phyloP scores from a whole-genome alignment of 2,113 vertebrate species.

The Camelus bactrianus region DNA sequence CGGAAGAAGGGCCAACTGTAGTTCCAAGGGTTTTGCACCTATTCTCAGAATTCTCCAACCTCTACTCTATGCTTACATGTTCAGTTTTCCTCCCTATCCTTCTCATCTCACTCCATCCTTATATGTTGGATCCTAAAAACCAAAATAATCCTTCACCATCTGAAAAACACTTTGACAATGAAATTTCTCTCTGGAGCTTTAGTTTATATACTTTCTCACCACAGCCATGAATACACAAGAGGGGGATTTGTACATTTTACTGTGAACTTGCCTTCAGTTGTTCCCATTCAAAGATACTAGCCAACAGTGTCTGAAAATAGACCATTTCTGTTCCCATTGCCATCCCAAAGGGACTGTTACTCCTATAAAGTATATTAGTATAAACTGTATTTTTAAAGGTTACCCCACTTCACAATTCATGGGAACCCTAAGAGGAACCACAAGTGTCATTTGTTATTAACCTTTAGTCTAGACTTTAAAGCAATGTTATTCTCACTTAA shows the following conservation, averaged over 20 bases:
- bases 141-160: not conserved
- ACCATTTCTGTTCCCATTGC: not conserved
- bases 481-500: conserved; percentile 7
- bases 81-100: not conserved
- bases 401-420: not conserved
- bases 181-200: conserved; percentile 34
- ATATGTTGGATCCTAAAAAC: not conserved
- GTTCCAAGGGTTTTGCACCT: not conserved
- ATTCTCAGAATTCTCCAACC: not conserved
- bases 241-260: not conserved
- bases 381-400: conserved; percentile 4
- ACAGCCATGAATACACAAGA: not conserved
- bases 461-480: conserved; percentile 39
- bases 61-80: not conserved
- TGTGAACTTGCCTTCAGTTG: not conserved
- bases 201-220: not conserved
- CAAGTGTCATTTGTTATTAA: not conserved
- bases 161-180: conserved; percentile 26
- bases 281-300: not conserved
- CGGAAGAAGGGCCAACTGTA: not conserved
- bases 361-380: not conserved
- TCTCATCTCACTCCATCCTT: not conserved
- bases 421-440: not conserved
- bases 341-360: not conserved
- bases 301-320: not conserved